phyloP scores from a whole-genome alignment of 2,113 vertebrate genomes.

The Myxocyprinus asiaticus region DNA sequence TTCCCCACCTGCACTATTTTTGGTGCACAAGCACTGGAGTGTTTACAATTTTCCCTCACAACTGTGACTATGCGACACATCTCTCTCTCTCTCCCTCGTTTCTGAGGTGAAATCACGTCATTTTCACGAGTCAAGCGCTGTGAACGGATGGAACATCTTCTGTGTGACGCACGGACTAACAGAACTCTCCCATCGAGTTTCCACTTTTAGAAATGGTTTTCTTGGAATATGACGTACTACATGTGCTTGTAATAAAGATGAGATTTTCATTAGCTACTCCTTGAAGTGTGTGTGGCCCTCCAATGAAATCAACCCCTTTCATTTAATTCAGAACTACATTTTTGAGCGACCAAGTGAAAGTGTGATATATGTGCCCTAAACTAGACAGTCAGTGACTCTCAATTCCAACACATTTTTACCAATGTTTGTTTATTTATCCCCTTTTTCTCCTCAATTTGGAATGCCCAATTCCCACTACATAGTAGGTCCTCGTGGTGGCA shows the following conservation, averaged over 20 bases:
- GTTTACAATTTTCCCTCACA: conserved; percentile 31
- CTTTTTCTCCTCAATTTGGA: too few species aligned
- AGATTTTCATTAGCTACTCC: conserved; percentile 74
- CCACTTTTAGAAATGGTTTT: conserved; percentile 62
- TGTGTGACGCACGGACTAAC: conserved; percentile 58
- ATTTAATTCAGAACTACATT: too few species aligned
- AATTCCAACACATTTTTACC: too few species aligned
- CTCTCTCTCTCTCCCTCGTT: neutral
- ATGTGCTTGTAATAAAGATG: conserved; percentile 77
- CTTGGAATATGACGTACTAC: conserved; percentile 69
- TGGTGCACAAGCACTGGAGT: conserved; percentile 34
- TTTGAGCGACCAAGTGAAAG: too few species aligned
- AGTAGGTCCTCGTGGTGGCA: too few species aligned
- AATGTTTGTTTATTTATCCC: too few species aligned
- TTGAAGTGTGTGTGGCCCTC: conserved; percentile 35
- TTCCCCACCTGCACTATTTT: conserved; percentile 32
- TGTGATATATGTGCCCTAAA: too few species aligned
- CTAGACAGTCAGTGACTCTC: too few species aligned
- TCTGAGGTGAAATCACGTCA: conserved; percentile 29
- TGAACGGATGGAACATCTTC: conserved; percentile 52
- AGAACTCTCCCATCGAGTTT: conserved; percentile 5
- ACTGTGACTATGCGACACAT: conserved; percentile 7
- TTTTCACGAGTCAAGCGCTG: conserved; percentile 66
- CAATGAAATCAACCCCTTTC: too few species aligned
- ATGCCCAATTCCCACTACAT: too few species aligned